Percentiles rank a stretch among this genome's conserved stretches.
Evolutionary conservation across 2,888 invertebrate genomes (phyloP).

Genomic region (Tuta absoluta): DNA sequence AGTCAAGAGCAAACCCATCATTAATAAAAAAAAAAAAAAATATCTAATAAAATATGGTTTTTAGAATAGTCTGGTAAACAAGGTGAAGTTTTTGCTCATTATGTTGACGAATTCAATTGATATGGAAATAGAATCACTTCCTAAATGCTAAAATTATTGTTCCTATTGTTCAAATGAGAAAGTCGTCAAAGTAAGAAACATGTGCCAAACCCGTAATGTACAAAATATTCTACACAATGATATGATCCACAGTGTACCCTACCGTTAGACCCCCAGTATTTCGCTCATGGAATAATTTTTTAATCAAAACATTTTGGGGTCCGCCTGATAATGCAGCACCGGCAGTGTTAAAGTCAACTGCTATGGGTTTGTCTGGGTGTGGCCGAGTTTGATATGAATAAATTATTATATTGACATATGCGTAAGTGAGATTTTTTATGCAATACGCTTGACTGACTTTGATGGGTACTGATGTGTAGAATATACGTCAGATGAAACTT

Average conservation of each 20-base stretch:
- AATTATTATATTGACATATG: conserved; percentile 38
- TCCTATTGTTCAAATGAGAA: too few relatives aligned
- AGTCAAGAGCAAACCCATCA: too few relatives aligned
- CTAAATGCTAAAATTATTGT: too few relatives aligned
- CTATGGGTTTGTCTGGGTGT: conserved; percentile 60
- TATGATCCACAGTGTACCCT: not conserved
- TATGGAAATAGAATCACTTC: too few relatives aligned
- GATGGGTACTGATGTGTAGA: not conserved
- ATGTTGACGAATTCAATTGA: too few relatives aligned
- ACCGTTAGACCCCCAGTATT: conserved; percentile 31
- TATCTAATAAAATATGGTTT: too few relatives aligned
- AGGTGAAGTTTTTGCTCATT: too few relatives aligned
- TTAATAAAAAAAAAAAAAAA: too few relatives aligned
- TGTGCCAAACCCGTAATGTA: not conserved
- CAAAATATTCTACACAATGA: not conserved
- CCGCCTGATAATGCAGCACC: conserved; percentile 50
- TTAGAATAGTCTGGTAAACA: too few relatives aligned
- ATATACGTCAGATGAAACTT: not conserved
- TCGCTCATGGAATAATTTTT: conserved; percentile 72
- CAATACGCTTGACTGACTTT: conserved; percentile 9
- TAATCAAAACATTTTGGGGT: conserved; percentile 74
- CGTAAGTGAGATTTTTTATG: conserved; percentile 5
- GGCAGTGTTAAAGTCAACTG: conserved; percentile 68
- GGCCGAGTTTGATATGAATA: conserved; percentile 52
- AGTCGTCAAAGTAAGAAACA: not conserved